Base-by-base conservation (phyloP, 2,113 vertebrate genomes). In the Dasyurus viverrinus region DNA sequence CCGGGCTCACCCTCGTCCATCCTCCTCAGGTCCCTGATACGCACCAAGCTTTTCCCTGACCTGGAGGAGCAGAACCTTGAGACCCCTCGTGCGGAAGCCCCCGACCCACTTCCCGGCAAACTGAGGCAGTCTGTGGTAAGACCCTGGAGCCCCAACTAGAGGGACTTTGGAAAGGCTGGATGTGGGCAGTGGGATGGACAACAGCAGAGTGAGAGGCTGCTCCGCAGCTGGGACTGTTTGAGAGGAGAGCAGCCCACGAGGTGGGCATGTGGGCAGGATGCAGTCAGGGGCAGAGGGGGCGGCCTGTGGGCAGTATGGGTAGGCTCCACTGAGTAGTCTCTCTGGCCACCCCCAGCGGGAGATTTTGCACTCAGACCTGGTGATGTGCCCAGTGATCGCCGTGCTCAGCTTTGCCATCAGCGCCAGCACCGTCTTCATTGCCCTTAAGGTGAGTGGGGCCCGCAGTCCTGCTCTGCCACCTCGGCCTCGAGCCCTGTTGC, bases 391-490 rank as follows among this genome's bases (percentile, higher is more conserved):
- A 68, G 98, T 99, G 90, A 99, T 99, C 90, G 99, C 99, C 0
- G 99, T 99, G 89, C 99, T 99, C 53, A 99, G 99, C 90, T 99
- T 99, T 1, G 99, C 99, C 97, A 98, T 99, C 98, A 99, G 99
- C 92, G 99, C 99, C 98, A 99, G 99, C 98, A 99, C 99, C 0
- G 99, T 99, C 97, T 99, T 99, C 97, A 99, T 99, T 26, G 99
- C 99, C 93, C 98, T 99, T 93, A 99, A 99, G 98, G 99, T 99
- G 68, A 68, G 99, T 95, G 93, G 5, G 27, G n/a, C 68, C 57
- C 16, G 0, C 22, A 2, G 50, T 23, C 68, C 68, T 2, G 2
- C 10, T 16, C 57, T 60, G 57, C 57, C 1, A 0, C 14, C 36
- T 22, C 7, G 2, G 19, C n/a, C 68, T 42, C 2, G n/a, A 22